Evolutionary conservation across 2,113 vertebrate genomes (phyloP).

Genomic region (Paramormyrops kingsleyae): DNA sequence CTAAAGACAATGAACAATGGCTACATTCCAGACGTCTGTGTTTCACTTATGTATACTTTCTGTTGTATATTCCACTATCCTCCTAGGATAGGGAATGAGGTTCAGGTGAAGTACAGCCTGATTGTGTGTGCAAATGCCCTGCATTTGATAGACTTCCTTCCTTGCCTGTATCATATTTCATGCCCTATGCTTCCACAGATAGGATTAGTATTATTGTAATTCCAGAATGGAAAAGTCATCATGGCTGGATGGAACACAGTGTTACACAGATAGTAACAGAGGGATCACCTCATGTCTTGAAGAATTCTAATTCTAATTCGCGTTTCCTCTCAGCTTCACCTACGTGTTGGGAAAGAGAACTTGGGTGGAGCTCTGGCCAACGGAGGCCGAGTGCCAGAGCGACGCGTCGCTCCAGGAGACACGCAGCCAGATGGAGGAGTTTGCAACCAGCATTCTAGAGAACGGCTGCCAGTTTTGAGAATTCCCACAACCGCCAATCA

Average conservation of each 20-base stretch:
- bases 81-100: background rate
- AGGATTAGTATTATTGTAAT: background rate
- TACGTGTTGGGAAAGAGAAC: constrained; percentile 57
- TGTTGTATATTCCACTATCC: background rate
- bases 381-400: constrained; percentile 39
- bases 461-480: constrained; percentile 40
- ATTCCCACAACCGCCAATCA: background rate
- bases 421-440: constrained; percentile 36
- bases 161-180: background rate
- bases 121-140: background rate
- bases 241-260: background rate
- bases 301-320: background rate
- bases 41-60: background rate
- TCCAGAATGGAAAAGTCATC: background rate
- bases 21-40: background rate
- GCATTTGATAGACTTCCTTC: background rate
- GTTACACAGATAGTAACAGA: background rate
- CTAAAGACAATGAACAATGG: background rate
- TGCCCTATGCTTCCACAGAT: background rate
- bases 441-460: constrained; percentile 29
- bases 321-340: constrained; percentile 36
- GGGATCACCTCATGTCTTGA: background rate
- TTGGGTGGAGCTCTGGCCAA: constrained; percentile 62
- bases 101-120: background rate
- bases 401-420: constrained; percentile 25